These are phyloP conservation scores for Ormyrus labotus DNA, from an alignment of 2,888 invertebrate species.

Conservation along the genomic window DNA sequence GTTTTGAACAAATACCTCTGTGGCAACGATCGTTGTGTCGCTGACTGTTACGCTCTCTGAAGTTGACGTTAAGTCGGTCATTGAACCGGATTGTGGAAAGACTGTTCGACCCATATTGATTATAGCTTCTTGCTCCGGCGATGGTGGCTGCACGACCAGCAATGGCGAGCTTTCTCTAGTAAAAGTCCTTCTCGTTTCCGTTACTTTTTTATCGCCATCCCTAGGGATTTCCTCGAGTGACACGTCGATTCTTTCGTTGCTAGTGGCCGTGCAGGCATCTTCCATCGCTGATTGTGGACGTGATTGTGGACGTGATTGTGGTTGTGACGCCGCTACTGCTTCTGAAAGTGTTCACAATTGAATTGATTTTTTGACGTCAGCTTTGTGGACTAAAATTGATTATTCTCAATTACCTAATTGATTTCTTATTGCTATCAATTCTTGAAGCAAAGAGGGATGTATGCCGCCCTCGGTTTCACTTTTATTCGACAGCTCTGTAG, in stretches of 20 bases:
- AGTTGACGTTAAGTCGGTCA: slow-evolving; percentile 28
- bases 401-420: slow-evolving; percentile 63
- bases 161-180: slow-evolving; percentile 50
- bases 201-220: neutral
- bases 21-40: neutral
- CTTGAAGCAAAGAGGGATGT: slow-evolving; percentile 72
- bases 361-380: neutral
- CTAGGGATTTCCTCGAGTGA: neutral
- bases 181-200: slow-evolving; percentile 24
- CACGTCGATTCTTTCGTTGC: slow-evolving; percentile 59
- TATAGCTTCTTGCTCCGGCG: slow-evolving; percentile 47
- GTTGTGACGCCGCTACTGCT: slow-evolving; percentile 57
- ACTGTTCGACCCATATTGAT: slow-evolving; percentile 39
- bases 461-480: slow-evolving; percentile 83
- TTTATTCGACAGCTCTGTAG: slow-evolving; percentile 84
- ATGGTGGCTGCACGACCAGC: slow-evolving; percentile 21
- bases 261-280: slow-evolving; percentile 61
- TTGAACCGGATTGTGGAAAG: slow-evolving; percentile 32
- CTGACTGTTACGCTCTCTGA: slow-evolving; percentile 38
- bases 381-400: neutral
- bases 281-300: slow-evolving; percentile 56
- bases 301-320: slow-evolving; percentile 45
- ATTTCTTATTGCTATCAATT: slow-evolving; percentile 71
- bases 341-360: slow-evolving; percentile 3
- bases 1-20: slow-evolving; percentile 17